A percentile compares a stretch with the other conserved stretches of the same genome.
phyloP scores from a whole-genome alignment of 1,140 invertebrate genomes.

The Arctopsyche grandis region DNA sequence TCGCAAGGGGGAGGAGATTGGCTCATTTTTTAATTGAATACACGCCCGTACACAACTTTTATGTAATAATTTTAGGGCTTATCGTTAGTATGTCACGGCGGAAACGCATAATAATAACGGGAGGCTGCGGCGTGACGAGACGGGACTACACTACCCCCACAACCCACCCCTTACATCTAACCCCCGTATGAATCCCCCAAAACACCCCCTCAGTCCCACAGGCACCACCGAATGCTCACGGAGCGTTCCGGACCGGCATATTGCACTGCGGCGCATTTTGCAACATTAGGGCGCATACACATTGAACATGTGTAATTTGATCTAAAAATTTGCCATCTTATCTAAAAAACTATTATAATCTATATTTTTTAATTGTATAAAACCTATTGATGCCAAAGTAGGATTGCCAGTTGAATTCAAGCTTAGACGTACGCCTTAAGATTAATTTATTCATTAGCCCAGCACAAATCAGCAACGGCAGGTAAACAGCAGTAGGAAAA shows the following conservation, averaged over 20 bases:
- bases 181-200: neutral
- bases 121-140: constrained; percentile 29
- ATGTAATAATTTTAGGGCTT: constrained; percentile 11
- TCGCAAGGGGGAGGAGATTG: neutral
- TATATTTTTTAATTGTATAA: too few relatives aligned
- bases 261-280: constrained; percentile 19
- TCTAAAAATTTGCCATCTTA: too few relatives aligned
- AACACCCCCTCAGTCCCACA: neutral
- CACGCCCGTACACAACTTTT: neutral
- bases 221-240: neutral
- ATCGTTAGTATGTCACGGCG: constrained; percentile 28
- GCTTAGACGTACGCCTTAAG: too few relatives aligned
- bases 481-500: too few relatives aligned
- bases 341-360: too few relatives aligned
- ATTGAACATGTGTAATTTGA: too few relatives aligned
- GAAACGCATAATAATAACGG: constrained; percentile 31
- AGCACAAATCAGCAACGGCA: too few relatives aligned
- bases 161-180: neutral
- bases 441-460: too few relatives aligned
- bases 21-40: neutral
- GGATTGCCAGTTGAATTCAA: too few relatives aligned
- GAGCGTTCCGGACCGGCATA: neutral
- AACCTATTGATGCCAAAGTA: too few relatives aligned
- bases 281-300: constrained; percentile 6
- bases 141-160: neutral